Conservation (phyloP, 2,113 vertebrate genomes). For the Trachemys scripta region DNA sequence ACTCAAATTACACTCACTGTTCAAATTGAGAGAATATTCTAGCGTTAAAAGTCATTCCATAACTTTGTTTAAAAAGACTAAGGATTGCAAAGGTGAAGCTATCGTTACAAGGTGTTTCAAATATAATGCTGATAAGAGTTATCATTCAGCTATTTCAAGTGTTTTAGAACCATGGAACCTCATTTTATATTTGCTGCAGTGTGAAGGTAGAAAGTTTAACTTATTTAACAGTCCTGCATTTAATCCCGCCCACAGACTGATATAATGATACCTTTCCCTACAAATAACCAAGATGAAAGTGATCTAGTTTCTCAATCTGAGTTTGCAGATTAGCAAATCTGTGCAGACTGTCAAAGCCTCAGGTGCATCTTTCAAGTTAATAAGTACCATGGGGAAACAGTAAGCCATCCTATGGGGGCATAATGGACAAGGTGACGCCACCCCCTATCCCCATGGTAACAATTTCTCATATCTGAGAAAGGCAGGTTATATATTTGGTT, state of each 20-base stretch:
- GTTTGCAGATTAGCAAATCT: conserved; percentile 50
- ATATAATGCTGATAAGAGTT: not conserved
- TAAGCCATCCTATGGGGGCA: not conserved
- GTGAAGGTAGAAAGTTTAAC: conserved; percentile 17
- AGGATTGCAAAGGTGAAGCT: not conserved
- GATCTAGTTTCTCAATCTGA: conserved; percentile 36
- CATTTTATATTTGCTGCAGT: not conserved
- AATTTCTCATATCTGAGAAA: conserved; percentile 22
- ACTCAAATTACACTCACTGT: not conserved
- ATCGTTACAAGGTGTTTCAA: not conserved
- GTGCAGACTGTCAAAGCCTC: conserved; percentile 41
- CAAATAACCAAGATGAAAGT: conserved; percentile 37
- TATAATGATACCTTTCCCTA: conserved; percentile 9
- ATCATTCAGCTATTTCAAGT: not conserved
- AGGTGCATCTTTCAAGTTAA: conserved; percentile 65
- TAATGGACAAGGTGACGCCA: not conserved
- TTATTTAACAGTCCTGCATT: not conserved
- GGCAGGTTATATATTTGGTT: conserved; percentile 6
- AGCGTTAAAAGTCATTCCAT: not conserved
- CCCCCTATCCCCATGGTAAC: conserved; percentile 9
- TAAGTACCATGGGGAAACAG: conserved; percentile 59
- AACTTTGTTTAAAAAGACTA: accelerated
- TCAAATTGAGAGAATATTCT: accelerated
- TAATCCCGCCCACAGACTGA: conserved; percentile 31
- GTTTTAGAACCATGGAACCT: conserved; percentile 3